Evolutionary conservation across 2,888 invertebrate species (phyloP), one percentile per base, ranked within the genome.

Genomic region (Sesia bembeciformis): DNA sequence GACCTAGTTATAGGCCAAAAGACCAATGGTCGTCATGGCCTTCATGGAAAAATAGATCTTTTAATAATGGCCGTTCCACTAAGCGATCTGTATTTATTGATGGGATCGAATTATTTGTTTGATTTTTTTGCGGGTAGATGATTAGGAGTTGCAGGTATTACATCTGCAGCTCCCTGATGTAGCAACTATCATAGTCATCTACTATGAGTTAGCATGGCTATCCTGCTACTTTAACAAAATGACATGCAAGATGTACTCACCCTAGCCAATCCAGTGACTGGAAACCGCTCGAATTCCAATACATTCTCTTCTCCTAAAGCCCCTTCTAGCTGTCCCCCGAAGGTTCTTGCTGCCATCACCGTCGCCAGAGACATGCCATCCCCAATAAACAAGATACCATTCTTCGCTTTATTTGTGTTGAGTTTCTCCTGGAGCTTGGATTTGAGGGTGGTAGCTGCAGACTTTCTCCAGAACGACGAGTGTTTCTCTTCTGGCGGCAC

Each of bases 311-410:
- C 94, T 0, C 94, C 94, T 5, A 86, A 63, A 3, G 79, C 77
- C 1, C 76, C 75, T 3, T 90, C 79, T 58, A 90, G 67, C 68
- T 94, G 94, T 0, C 94, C 94, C 49, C 91, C 89, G 67, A 92
- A 93, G 0, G 93, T 92, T 62, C 95, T 90, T 0, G 94, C 91
- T 0, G 94, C 95, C 67, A 94, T 92, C 8, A 95, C 76, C 0
- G 95, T 95, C 0, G 94, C 91, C 52, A 95, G 74, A 0, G 94
- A 94, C 95, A 96, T 94, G 0, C 95, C 96, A 73, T 96, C 96
- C 0, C 95, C 95, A 50, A 95, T 80, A 65, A 94, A 94, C 61
- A 94, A 68, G 52, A 94, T 93, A 0, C 94, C 91, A 73, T 95
- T 95, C 74, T 93, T 94, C 0, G 94, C 94, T 59, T 82, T 84